Evolutionary conservation across 2,888 invertebrate species (phyloP).

Genomic region (Orthonychiurus folsomi): DNA sequence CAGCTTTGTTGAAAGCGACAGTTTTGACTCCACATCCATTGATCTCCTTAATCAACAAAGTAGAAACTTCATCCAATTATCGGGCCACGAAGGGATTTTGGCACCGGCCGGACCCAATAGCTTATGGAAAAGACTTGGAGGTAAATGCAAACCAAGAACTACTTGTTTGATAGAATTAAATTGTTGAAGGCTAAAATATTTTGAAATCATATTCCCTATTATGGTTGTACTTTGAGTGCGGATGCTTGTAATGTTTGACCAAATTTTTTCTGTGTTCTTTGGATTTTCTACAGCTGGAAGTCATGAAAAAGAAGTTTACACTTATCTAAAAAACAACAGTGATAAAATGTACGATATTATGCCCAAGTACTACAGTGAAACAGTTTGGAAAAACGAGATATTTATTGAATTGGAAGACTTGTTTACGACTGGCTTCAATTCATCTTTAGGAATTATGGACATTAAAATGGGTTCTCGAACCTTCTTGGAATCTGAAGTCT

Average conservation of each 20-base stretch:
- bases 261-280: slow-evolving; percentile 8
- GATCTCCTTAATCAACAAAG: neutral
- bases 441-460: slow-evolving; percentile 65
- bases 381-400: slow-evolving; percentile 64
- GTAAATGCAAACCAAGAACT: slow-evolving; percentile 31
- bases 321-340: neutral
- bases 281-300: slow-evolving; percentile 41
- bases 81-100: slow-evolving; percentile 85
- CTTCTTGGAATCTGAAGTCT: slow-evolving; percentile 89
- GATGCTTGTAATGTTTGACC: neutral
- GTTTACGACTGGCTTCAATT: slow-evolving; percentile 36
- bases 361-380: slow-evolving; percentile 75
- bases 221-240: no score
- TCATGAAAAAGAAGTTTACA: slow-evolving; percentile 24
- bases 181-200: no score
- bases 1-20: neutral
- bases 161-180: neutral
- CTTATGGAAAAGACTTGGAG: slow-evolving; percentile 79
- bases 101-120: slow-evolving; percentile 88
- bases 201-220: no score
- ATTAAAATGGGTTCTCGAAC: slow-evolving; percentile 95
- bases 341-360: slow-evolving; percentile 47
- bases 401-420: slow-evolving; percentile 95
- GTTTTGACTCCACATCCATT: neutral
- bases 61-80: slow-evolving; percentile 58